These are phyloP conservation scores for Excalfactoria chinensis DNA, from an alignment of 2,113 vertebrate genomes.

Conservation along the genomic window DNA sequence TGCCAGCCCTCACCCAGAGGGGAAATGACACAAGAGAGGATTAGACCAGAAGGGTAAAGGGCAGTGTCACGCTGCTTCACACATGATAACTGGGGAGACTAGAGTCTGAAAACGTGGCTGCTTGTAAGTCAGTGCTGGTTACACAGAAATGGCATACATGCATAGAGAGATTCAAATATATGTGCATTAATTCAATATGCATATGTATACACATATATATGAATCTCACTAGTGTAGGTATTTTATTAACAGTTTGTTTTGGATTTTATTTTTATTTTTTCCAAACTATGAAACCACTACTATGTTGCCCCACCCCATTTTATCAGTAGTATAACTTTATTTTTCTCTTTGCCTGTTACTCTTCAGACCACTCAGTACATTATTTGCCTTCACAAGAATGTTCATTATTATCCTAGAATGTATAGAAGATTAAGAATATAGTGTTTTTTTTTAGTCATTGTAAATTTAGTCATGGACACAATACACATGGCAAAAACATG, in stretches of 20 bases:
- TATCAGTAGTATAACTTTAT: background rate
- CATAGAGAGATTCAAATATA: background rate
- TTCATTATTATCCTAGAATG: rapidly evolving
- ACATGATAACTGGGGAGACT: background rate
- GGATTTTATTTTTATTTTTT: background rate
- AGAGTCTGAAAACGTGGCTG: rapidly evolving
- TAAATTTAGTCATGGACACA: background rate
- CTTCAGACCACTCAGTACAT: background rate
- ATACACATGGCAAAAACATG: background rate
- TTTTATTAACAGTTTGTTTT: rapidly evolving
- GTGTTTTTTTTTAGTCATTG: background rate
- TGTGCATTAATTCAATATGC: background rate
- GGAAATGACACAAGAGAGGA: rapidly evolving
- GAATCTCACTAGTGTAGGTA: background rate
- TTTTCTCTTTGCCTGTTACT: background rate
- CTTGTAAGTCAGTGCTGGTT: rapidly evolving
- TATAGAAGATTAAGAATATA: background rate
- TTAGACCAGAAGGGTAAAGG: background rate
- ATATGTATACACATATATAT: background rate
- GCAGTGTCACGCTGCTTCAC: background rate
- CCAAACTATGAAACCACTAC: background rate
- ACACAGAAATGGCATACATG: background rate
- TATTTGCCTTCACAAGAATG: background rate
- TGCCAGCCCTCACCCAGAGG: background rate
- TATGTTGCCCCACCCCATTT: background rate